phyloP scores from a whole-genome alignment of 2,797 vertebrate species.

The Enteromius radiatus region DNA sequence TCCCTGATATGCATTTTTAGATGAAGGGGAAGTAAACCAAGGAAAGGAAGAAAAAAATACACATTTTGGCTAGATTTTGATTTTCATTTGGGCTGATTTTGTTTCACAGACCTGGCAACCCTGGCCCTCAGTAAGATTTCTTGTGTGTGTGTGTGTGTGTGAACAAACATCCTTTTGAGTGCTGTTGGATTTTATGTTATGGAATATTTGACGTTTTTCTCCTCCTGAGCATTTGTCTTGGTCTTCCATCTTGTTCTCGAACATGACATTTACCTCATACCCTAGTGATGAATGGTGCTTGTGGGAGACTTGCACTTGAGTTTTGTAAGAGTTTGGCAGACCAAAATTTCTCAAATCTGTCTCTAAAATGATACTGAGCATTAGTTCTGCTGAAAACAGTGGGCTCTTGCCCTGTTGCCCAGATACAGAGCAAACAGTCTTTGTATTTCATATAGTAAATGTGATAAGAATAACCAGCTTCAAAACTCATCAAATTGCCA shows the following conservation, averaged over 20 bases:
- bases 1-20: neutral
- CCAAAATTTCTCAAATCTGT: conserved; percentile 8
- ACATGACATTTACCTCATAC: conserved; percentile 36
- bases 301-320: conserved; percentile 32
- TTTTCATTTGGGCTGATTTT: neutral
- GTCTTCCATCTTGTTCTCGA: conserved; percentile 30
- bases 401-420: conserved; percentile 5
- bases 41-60: no score
- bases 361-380: conserved; percentile 23
- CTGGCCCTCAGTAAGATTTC: neutral
- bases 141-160: neutral
- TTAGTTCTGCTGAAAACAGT: neutral
- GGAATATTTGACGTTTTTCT: conserved; percentile 14
- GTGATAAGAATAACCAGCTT: neutral
- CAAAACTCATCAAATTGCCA: neutral
- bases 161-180: neutral
- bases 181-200: neutral
- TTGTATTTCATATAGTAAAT: neutral
- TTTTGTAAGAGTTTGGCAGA: conserved; percentile 45
- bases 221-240: neutral
- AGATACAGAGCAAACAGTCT: neutral
- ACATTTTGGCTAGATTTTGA: neutral
- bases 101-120: neutral
- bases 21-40: no score
- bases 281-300: conserved; percentile 49